phyloP scores from a whole-genome alignment of 1,140 invertebrate genomes.

The Lineus longissimus region DNA sequence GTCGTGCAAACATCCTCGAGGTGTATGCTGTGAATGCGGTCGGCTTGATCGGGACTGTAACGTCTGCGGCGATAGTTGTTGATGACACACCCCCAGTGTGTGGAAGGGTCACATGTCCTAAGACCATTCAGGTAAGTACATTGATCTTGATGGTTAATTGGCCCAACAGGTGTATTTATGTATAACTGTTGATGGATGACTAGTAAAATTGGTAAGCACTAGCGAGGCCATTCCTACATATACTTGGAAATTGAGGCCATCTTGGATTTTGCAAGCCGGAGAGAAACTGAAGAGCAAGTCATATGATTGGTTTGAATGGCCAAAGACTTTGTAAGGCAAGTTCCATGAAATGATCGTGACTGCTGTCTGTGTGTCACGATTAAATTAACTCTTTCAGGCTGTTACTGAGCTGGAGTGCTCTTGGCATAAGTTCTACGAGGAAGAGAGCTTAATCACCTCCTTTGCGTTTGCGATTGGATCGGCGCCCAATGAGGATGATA shows the following conservation, averaged over 20 bases:
- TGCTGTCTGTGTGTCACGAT: too few relatives aligned
- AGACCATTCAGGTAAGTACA: conserved; percentile 25
- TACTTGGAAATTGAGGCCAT: too few relatives aligned
- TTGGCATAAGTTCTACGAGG: conserved; percentile 27
- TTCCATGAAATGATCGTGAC: too few relatives aligned
- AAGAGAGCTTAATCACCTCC: conserved; percentile 19
- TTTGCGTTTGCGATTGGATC: conserved; percentile 23
- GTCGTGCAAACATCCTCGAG: conserved; percentile 28
- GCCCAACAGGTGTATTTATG: too few relatives aligned
- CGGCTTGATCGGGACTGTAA: conserved; percentile 13
- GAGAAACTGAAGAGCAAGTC: too few relatives aligned
- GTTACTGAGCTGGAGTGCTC: conserved; percentile 18
- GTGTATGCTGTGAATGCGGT: conserved; percentile 24
- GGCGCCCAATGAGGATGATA: conserved; percentile 16
- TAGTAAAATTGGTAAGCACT: too few relatives aligned
- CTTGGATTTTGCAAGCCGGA: too few relatives aligned
- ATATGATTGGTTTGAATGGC: too few relatives aligned
- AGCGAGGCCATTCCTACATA: too few relatives aligned
- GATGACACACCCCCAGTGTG: conserved; percentile 23
- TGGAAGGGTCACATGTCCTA: conserved; percentile 25
- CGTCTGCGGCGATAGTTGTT: conserved; percentile 22
- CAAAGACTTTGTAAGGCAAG: too few relatives aligned
- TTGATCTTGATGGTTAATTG: neutral
- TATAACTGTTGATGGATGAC: too few relatives aligned
- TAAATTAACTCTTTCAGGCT: conserved; percentile 17